A percentile compares a stretch with the other conserved stretches of the same genome.
Conservation (phyloP, 2,113 vertebrate species). For the Poeciliopsis turrubarensis region DNA sequence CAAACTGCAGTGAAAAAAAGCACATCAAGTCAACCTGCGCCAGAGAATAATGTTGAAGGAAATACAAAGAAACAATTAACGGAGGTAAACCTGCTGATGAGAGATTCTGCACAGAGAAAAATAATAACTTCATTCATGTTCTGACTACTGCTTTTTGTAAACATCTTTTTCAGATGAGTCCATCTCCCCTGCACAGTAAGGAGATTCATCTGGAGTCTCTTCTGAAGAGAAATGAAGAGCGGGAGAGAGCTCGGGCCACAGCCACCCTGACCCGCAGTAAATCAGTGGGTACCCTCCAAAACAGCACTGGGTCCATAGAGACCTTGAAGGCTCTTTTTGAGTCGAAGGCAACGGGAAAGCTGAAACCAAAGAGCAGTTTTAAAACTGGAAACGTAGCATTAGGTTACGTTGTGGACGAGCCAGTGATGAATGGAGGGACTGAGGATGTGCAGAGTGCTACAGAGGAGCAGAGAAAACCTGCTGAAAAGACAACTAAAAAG, state of each 20-base stretch:
- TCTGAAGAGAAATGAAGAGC: slow-evolving; percentile 31
- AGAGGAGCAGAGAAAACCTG: not conserved
- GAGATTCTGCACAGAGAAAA: not conserved
- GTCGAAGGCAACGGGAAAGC: slow-evolving; percentile 30
- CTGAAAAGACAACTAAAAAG: slow-evolving; percentile 7
- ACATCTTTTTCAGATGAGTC: slow-evolving; percentile 28
- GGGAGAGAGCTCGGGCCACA: slow-evolving; percentile 13
- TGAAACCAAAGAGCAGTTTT: slow-evolving; percentile 20
- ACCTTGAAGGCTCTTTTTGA: slow-evolving; percentile 74
- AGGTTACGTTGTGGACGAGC: not conserved
- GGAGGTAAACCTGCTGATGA: slow-evolving; percentile 62
- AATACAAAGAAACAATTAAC: slow-evolving; percentile 36
- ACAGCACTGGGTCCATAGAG: slow-evolving; percentile 32
- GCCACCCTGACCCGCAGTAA: slow-evolving; percentile 54
- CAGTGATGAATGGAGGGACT: slow-evolving; percentile 17
- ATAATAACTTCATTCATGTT: not conserved
- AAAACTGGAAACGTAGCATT: not conserved
- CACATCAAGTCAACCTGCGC: slow-evolving; percentile 18
- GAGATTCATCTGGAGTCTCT: slow-evolving; percentile 23
- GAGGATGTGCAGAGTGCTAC: slow-evolving; percentile 2
- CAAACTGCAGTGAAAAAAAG: slow-evolving; percentile 70
- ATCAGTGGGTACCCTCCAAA: slow-evolving; percentile 62
- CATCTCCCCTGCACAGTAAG: slow-evolving; percentile 5
- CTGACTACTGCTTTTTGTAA: not conserved
- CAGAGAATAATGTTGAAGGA: slow-evolving; percentile 16